phyloP scores from a whole-genome alignment of 2,797 vertebrate species.

The Alectoris magna region DNA sequence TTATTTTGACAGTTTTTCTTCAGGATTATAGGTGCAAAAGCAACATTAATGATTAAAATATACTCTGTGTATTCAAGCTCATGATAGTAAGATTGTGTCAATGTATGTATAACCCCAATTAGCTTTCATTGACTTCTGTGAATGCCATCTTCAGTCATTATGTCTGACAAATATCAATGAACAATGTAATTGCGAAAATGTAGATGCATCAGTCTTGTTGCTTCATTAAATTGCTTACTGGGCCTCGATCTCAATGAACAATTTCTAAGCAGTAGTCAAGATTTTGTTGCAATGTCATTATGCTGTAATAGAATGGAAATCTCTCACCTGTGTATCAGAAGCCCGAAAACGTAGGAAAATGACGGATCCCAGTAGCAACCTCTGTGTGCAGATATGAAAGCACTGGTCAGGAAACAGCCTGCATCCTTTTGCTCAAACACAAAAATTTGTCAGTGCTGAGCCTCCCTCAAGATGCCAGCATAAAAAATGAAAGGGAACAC shows the following conservation, averaged over 20 bases:
- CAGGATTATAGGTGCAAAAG: neutral
- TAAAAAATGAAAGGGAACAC: neutral
- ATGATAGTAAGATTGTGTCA: neutral
- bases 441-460: neutral
- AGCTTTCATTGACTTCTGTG: neutral
- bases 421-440: neutral
- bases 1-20: neutral
- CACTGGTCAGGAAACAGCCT: neutral
- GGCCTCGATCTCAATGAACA: neutral
- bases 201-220: neutral
- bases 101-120: neutral
- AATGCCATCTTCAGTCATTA: accelerated
- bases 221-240: neutral
- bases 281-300: neutral
- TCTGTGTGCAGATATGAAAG: neutral
- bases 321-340: neutral
- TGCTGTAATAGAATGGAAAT: neutral
- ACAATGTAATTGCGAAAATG: neutral
- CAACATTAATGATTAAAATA: neutral
- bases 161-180: neutral
- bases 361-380: neutral
- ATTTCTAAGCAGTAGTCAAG: neutral
- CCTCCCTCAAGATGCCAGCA: neutral
- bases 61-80: neutral
- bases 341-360: neutral